These are phyloP conservation scores for Gadopsis bispinosus DNA, from an alignment of 2,797 vertebrate genomes.

Conservation along the genomic window DNA sequence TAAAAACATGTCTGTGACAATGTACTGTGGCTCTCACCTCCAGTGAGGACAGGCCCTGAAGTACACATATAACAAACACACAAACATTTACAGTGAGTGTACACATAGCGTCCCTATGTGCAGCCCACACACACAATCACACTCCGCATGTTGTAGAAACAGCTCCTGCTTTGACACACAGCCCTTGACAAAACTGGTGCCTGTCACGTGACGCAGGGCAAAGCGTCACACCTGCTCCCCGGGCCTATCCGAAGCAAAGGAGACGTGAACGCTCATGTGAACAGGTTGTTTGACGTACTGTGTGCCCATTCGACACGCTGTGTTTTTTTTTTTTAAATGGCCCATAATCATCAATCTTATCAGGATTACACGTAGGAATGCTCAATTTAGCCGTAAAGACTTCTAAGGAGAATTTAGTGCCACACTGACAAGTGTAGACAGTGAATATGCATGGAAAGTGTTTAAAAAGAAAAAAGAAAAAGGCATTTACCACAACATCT, in stretches of 20 bases:
- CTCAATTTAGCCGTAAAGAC: background rate
- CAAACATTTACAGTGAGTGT: conserved; percentile 43
- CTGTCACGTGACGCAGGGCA: conserved; percentile 50
- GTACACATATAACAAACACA: conserved; percentile 29
- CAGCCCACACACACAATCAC: background rate
- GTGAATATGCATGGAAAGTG: background rate
- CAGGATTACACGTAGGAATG: background rate
- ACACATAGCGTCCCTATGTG: conserved; percentile 22
- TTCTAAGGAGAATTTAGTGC: background rate
- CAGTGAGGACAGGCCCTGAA: conserved; percentile 16
- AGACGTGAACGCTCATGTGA: conserved; percentile 42
- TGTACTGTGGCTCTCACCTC: conserved; percentile 8
- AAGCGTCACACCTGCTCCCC: conserved; percentile 45
- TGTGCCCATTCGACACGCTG: background rate
- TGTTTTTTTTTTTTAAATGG: conserved; percentile 5
- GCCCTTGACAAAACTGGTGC: conserved; percentile 55
- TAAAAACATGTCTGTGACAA: conserved; percentile 23
- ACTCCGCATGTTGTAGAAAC: conserved; percentile 61
- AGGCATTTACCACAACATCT: background rate
- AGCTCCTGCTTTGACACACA: conserved; percentile 60
- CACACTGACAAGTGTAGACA: background rate
- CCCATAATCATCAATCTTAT: background rate
- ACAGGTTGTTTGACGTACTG: conserved; percentile 22
- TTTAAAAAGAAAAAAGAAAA: too few relatives aligned
- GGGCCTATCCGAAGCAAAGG: conserved; percentile 28